Conservation (phyloP, 2,888 invertebrate genomes). For the Drosophila kanekoi region DNA sequence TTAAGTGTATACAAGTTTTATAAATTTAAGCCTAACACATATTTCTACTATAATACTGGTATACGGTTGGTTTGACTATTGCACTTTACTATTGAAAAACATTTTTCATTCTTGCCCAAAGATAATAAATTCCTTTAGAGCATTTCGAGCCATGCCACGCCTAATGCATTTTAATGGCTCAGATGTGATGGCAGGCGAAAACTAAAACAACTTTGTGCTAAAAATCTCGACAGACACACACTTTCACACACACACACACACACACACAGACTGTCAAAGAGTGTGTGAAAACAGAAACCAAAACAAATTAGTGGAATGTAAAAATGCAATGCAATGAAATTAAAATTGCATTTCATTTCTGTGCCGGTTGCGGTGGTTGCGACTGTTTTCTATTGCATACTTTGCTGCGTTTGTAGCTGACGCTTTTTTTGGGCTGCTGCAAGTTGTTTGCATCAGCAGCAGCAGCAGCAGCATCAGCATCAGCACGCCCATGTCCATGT, state of each 20-base stretch:
- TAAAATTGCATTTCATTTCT: constrained; percentile 72
- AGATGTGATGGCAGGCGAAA: constrained; percentile 43
- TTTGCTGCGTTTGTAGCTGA: constrained; percentile 37
- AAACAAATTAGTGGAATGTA: constrained; percentile 60
- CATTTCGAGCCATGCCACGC: constrained; percentile 38
- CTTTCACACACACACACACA: constrained; percentile 7
- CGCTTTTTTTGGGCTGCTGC: constrained; percentile 55
- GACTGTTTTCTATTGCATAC: constrained; percentile 56
- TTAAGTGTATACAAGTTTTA: too few relatives aligned
- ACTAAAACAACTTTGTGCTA: constrained; percentile 41
- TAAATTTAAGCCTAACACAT: too few relatives aligned
- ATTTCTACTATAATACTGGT: too few relatives aligned
- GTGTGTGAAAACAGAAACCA: constrained; percentile 45
- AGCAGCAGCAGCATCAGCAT: too few relatives aligned
- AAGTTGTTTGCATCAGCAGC: not conserved
- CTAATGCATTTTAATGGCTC: constrained; percentile 76
- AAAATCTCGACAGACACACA: constrained; percentile 41
- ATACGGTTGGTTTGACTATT: too few relatives aligned
- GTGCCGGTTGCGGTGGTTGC: constrained; percentile 6
- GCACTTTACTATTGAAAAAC: too few relatives aligned
- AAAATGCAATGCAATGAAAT: constrained; percentile 62
- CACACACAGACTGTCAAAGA: not conserved
- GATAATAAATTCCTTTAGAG: not conserved
- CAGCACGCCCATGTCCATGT: constrained; percentile 6
- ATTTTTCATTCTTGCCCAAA: too few relatives aligned